phyloP scores from a whole-genome alignment of 2,113 vertebrate species.

The Actinemys pallida region DNA sequence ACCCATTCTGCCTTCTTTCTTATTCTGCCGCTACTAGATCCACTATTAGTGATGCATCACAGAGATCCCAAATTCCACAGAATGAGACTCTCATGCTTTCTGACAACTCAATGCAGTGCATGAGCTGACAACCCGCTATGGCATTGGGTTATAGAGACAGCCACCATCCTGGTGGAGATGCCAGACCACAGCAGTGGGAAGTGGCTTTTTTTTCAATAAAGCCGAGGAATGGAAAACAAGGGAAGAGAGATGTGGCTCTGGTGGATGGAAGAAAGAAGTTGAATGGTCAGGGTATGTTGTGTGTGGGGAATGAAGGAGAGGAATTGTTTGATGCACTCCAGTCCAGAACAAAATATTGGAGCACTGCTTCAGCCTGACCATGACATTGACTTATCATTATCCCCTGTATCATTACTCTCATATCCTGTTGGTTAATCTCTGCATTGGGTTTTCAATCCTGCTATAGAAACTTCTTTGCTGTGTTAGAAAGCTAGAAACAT shows the following conservation, averaged over 20 bases:
- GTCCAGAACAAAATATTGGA: background rate
- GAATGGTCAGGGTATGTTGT: background rate
- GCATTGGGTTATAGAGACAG: background rate
- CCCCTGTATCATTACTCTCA: background rate
- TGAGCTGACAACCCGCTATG: background rate
- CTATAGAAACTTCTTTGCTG: background rate
- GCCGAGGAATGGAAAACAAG: background rate
- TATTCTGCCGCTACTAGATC: background rate
- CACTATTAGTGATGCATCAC: background rate
- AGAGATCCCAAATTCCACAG: background rate
- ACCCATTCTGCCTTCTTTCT: background rate
- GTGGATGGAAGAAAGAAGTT: background rate
- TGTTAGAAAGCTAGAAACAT: background rate
- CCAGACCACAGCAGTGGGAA: background rate
- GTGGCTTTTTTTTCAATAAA: background rate
- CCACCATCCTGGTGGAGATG: background rate
- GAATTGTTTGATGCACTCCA: background rate
- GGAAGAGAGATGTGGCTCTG: background rate
- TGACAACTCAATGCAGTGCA: background rate
- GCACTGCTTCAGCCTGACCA: background rate
- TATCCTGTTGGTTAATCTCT: background rate
- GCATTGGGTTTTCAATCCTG: background rate
- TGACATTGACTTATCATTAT: background rate
- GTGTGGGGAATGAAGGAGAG: background rate
- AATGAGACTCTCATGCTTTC: background rate